These are phyloP conservation scores for Acipenser transmontanus DNA, from an alignment of 2,797 vertebrate genomes.

Conservation along the genomic window DNA sequence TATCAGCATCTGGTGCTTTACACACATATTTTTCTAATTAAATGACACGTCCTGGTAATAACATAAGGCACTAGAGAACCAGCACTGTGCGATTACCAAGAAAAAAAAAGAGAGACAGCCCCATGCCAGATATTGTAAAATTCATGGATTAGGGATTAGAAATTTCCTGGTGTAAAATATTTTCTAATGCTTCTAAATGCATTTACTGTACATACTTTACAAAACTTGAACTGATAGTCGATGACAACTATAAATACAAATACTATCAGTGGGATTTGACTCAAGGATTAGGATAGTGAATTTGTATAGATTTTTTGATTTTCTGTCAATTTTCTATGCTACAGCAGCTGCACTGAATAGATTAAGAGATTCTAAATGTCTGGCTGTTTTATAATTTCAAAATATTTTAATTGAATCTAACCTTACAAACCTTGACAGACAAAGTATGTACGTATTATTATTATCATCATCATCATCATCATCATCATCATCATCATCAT, in stretches of 20 bases:
- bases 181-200: slow-evolving; percentile 16
- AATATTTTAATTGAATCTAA: background rate
- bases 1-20: slow-evolving; percentile 9
- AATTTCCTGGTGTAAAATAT: slow-evolving; percentile 17
- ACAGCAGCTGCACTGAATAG: background rate
- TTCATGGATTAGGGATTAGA: slow-evolving; percentile 17
- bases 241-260: slow-evolving; percentile 38
- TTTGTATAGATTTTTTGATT: no score
- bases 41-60: slow-evolving; percentile 10
- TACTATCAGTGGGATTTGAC: background rate
- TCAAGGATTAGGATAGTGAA: background rate
- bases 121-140: slow-evolving; percentile 15
- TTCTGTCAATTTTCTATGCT: background rate
- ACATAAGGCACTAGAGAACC: slow-evolving; percentile 8
- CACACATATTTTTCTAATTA: slow-evolving; percentile 23
- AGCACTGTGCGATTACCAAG: slow-evolving; percentile 8
- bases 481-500: no score
- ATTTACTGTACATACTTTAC: background rate
- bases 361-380: background rate
- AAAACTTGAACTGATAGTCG: slow-evolving; percentile 35
- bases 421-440: background rate
- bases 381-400: background rate
- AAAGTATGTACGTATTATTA: no score
- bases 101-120: slow-evolving; percentile 4
- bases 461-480: no score